These are phyloP conservation scores for Orbicella faveolata DNA, from an alignment of 64 coral and sea anemone genomes.

Conservation along the genomic window DNA sequence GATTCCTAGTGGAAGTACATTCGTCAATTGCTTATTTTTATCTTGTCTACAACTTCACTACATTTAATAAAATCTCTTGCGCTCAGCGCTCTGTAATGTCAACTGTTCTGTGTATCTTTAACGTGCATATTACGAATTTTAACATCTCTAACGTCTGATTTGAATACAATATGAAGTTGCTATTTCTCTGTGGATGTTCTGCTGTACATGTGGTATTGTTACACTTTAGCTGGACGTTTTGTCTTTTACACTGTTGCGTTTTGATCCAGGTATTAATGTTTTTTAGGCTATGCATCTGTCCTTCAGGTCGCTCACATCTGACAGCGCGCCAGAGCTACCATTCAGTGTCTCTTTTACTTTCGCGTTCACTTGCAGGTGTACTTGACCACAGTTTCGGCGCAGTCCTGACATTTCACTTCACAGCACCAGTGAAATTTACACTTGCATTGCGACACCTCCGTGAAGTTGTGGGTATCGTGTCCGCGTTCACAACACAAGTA, in stretches of 20 bases:
- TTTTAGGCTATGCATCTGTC: neutral
- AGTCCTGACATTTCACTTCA: slow-evolving; percentile 69
- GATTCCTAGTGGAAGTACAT: too few relatives aligned
- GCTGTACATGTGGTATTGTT: neutral
- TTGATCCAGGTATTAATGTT: neutral
- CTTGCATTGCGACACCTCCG: slow-evolving; percentile 58
- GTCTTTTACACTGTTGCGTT: neutral
- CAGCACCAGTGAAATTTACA: slow-evolving; percentile 96
- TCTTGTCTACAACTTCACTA: neutral
- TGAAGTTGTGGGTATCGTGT: slow-evolving; percentile 67
- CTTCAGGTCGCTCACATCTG: neutral
- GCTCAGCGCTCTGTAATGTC: neutral
- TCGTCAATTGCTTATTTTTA: neutral
- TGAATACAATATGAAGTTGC: neutral
- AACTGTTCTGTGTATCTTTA: neutral
- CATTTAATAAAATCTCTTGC: neutral
- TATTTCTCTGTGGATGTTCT: neutral
- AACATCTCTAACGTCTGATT: neutral
- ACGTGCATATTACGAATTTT: neutral
- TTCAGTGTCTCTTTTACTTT: neutral
- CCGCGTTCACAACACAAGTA: slow-evolving; percentile 88
- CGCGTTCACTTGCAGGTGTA: slow-evolving; percentile 67
- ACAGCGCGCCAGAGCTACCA: neutral
- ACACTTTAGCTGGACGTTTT: neutral
- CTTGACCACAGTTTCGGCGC: slow-evolving; percentile 22